Evolutionary conservation across 2,797 vertebrate genomes (phyloP), one percentile per base, ranked within the genome.

Genomic region (Yasuhikotakia modesta): DNA sequence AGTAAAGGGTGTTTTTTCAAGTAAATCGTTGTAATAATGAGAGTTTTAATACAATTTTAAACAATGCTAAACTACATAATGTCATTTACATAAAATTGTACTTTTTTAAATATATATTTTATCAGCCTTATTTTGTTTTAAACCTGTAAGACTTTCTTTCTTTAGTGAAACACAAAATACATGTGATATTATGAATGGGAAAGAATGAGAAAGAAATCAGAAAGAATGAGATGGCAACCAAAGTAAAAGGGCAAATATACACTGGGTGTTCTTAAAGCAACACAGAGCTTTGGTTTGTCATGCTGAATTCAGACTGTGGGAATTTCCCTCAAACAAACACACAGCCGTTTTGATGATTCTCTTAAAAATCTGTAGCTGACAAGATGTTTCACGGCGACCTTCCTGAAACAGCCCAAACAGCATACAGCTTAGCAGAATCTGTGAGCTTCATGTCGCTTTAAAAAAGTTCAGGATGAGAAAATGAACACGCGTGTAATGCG

Each of bases 381-480:
- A 91, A 89, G 89, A 94, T 91, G 91, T 91, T 93, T 91, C 90
- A 91, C 92, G 93, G 93, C 95, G 93, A 92, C 92, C 91, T 92
- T 77, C 86, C 90, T 90, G 90, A 93, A 94, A 94, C 91, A 91
- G 91, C 91, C 92, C 92, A 92, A 92, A 93, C n/a, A n/a, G n/a
- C 93, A 92, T 91, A 90, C 78, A 76, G 85, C 76, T 88, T 89
- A 93, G 92, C 93, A n/a, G n/a, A 83, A 88, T 90, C 90, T 91
- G 91, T 89, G 89, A 91, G 90, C 89, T n/a, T n/a, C n/a, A n/a
- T n/a, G n/a, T 91, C 91, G 92, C 94, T 60, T 63, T 94, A 93
- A 93, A 92, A 94, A 89, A 89, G 90, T 92, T 93, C 89, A 91
- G 94, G 93, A 93, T 95, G 91, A 94, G 92, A 92, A 92, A 93